A percentile compares a stretch with the other conserved stretches of the same genome.
These are phyloP conservation scores for Dromococcyx pavoninus DNA, from an alignment of 2,797 vertebrate genomes.

Conservation along the genomic window DNA sequence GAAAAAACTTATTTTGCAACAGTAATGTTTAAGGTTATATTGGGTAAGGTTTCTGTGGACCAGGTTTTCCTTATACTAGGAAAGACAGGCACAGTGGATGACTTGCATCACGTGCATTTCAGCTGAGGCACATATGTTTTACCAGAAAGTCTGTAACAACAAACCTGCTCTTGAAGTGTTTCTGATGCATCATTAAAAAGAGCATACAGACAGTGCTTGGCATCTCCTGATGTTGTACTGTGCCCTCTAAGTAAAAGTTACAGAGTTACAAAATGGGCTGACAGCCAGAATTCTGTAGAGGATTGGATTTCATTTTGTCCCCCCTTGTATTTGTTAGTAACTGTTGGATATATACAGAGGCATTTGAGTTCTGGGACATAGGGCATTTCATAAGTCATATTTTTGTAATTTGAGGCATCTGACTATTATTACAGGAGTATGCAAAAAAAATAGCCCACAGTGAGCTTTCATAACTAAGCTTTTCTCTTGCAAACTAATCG, in stretches of 20 bases:
- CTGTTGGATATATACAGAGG: neutral
- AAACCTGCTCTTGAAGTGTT: constrained; percentile 1
- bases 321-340: neutral
- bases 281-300: neutral
- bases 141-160: neutral
- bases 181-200: constrained; percentile 1
- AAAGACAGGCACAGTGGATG: neutral
- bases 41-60: neutral
- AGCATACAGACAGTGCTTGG: neutral
- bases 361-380: neutral
- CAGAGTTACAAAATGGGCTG: neutral
- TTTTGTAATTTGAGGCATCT: constrained; percentile 18
- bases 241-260: constrained; percentile 34
- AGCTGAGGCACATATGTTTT: neutral
- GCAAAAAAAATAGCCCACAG: neutral
- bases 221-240: neutral
- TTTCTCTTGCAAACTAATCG: neutral
- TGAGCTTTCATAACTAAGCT: neutral
- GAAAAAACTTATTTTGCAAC: neutral
- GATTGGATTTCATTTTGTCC: constrained; percentile 1
- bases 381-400: neutral
- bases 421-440: neutral
- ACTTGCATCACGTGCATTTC: neutral
- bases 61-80: neutral
- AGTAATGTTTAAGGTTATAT: neutral